Evolutionary conservation across 2,888 invertebrate genomes (phyloP), one percentile per base, ranked within the genome.

Genomic region (Cryptophagus acutangulus): DNA sequence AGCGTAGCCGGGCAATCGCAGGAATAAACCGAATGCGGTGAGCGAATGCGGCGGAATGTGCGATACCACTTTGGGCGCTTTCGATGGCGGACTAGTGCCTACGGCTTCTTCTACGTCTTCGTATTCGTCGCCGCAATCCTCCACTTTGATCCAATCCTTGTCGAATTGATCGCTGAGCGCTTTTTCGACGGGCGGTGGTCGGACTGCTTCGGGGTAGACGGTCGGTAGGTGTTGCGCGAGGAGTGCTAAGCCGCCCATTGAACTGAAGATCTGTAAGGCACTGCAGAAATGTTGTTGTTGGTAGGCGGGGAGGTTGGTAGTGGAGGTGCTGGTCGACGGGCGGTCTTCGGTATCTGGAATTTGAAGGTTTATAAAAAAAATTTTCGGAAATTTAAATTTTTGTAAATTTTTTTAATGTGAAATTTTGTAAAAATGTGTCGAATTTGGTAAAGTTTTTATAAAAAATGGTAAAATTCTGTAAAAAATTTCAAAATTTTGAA

Each of bases 1-100:
- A 0, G 93, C 92, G 66, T 93, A 95, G 1, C 91, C 87, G 0
- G 92, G 91, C 55, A 95, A 72, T 53, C 91, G 78, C 14, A 95
- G 74, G 65, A 95, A 89, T 43, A 94, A 71, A 1, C 90, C 90
- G 63, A 95, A 88, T 9, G 93, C 92, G 1, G 90, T 84, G 49
- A 95, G 75, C 31, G 93, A 91, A 71, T 94, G 94, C 38, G 90
- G 85, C 3, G 94, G 93, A 40, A 87, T 84, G 36, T 80, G 77
- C n/a, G 78, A 75, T 4, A 76, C 73, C 2, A 74, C 65, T 12
- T 67, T 69, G 2, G 74, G 59, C 13, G 73, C 61, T 53, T 76
- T 76, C 1, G 76, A 65, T 1, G 75, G 63, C 5, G 75, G 67
- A 48, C 72, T 73, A 3, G 74, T 70, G 14, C 60, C 70, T 14